Evolutionary conservation across 1,140 invertebrate species (phyloP), one percentile per base, ranked within the genome.

Genomic region (Leptinotarsa lineolata): DNA sequence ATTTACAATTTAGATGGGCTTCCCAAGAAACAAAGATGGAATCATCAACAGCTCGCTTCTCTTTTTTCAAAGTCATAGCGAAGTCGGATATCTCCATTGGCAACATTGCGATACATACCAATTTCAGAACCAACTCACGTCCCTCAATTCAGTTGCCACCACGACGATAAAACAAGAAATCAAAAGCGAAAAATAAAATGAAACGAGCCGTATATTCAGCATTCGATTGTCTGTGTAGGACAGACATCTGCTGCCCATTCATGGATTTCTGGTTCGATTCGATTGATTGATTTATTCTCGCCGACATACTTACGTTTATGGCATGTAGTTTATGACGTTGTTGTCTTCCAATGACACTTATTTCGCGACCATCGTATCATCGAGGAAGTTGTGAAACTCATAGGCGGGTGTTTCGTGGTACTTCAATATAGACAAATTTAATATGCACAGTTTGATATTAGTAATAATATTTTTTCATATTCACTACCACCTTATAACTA

Each of bases 251-350:
- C 48, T 54, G 48, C 48, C 48, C 48, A 54, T 54, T 54, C 48
- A 54, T 54, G 48, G 48, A n/a, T 54, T 54, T 54, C 48, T 54
- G 48, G 48, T 54, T 54, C 48, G 48, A 18, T 54, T 54, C 48
- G 16, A 54, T 54, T n/a, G 48, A 54, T 54, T 54, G 48, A 54
- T 54, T 54, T 54, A 54, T 54, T 54, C 48, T 54, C 48, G 48
- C 15, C 48, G 48, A 54, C 48, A 54, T 54, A 54, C 48, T 54
- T 54, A 54, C 48, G 15, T 54, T 54, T 54, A 54, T 54, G 48
- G 48, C 48, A 54, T 54, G 48, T 54, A 54, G 48, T 54, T 54
- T 54, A 54, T 54, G 48, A 54, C 48, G 48, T 54, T 54, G 48
- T 54, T 54, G 15, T 54, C n/a, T 54, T 54, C 48, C 48, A 54